phyloP scores from a whole-genome alignment of 2,888 invertebrate genomes.

The Cryptocheilus praepositus region DNA sequence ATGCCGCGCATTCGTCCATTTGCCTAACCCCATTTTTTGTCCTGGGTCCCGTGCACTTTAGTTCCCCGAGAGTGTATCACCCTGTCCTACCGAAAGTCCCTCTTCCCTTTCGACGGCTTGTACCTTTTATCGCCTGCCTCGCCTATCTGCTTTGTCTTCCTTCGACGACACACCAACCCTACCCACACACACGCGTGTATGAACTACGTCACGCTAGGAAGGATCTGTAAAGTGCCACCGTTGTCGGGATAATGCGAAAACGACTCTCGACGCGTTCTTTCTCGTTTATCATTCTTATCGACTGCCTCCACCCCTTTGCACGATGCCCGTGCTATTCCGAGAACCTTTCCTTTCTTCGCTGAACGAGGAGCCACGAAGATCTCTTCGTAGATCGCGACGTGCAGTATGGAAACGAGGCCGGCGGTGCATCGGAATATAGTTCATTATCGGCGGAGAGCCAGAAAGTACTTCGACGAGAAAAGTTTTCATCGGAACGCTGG shows the following conservation, averaged over 20 bases:
- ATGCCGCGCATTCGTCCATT: conserved; percentile 30
- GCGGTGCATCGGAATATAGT: too few relatives aligned
- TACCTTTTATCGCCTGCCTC: too few relatives aligned
- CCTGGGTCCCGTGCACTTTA: too few relatives aligned
- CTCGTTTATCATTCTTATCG: conserved; percentile 43
- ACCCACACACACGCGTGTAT: conserved; percentile 9
- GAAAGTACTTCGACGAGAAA: too few relatives aligned
- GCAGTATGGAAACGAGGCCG: conserved; percentile 21
- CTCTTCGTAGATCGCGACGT: conserved; percentile 23
- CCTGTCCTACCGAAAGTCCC: too few relatives aligned
- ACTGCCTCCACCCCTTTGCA: conserved; percentile 4
- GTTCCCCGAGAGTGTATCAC: too few relatives aligned
- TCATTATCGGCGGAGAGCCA: too few relatives aligned
- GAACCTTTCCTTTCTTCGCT: conserved; percentile 28
- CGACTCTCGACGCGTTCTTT: conserved; percentile 17
- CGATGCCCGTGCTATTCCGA: conserved; percentile 2
- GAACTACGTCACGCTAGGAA: conserved; percentile 14
- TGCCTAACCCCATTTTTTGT: conserved; percentile 16
- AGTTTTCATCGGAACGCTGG: too few relatives aligned
- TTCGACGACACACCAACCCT: neutral
- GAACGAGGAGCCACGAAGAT: too few relatives aligned
- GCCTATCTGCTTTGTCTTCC: conserved; percentile 3
- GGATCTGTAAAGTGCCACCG: conserved; percentile 13
- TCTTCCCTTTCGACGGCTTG: too few relatives aligned
- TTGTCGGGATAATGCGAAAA: conserved; percentile 26